Conservation (phyloP, 2,797 vertebrate genomes). For the Perdix hodgsoniae region DNA sequence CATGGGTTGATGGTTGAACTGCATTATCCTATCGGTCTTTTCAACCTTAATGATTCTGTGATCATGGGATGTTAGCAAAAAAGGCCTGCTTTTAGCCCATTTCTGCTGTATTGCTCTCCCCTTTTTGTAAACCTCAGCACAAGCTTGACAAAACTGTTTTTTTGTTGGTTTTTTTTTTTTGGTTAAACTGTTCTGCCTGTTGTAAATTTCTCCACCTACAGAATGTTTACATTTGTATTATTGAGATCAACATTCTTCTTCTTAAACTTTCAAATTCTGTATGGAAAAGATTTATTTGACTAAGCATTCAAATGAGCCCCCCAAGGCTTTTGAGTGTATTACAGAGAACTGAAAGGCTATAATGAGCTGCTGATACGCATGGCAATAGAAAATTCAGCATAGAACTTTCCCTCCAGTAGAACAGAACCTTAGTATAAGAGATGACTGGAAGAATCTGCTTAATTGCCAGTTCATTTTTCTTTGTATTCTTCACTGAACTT, state of each 20-base stretch:
- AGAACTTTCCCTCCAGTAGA: not conserved
- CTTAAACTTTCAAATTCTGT: not conserved
- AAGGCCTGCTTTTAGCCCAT: not conserved
- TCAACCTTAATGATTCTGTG: not conserved
- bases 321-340: not conserved
- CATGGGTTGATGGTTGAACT: no score
- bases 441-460: not conserved
- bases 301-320: not conserved
- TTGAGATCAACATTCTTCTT: not conserved
- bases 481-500: not conserved
- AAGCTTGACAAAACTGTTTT: not conserved
- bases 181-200: not conserved
- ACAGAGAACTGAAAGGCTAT: not conserved
- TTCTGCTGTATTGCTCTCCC: not conserved
- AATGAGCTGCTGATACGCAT: not conserved
- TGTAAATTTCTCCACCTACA: not conserved
- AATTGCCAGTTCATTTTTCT: not conserved
- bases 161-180: not conserved
- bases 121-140: not conserved
- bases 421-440: not conserved
- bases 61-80: not conserved
- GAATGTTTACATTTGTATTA: not conserved
- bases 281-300: not conserved
- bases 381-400: not conserved
- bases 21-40: no score